Evolutionary conservation across 2,113 vertebrate genomes (phyloP).

Genomic region (Pangasianodon hypophthalmus): DNA sequence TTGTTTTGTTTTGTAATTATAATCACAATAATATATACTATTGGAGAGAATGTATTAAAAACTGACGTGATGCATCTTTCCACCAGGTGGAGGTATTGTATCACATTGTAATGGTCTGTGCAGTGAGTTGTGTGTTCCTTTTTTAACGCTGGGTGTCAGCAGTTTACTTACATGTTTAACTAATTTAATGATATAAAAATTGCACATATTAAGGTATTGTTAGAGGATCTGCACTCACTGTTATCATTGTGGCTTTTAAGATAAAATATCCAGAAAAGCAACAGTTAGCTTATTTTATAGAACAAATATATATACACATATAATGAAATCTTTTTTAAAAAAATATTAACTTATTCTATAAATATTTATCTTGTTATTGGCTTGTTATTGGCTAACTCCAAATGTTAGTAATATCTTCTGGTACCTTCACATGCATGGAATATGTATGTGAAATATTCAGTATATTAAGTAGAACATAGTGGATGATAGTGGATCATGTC

Average conservation of each 20-base stretch:
- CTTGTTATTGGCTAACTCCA: too few species aligned
- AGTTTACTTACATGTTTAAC: background rate
- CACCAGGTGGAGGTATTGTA: constrained; percentile 29
- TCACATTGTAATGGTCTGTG: background rate
- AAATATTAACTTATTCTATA: background rate
- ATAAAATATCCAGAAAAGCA: background rate
- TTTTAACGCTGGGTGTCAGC: background rate
- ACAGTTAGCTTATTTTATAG: background rate
- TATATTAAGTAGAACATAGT: background rate
- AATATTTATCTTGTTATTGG: background rate
- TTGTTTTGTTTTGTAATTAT: background rate
- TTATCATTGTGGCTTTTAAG: background rate
- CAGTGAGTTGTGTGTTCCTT: background rate
- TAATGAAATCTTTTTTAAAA: background rate
- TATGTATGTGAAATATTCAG: background rate
- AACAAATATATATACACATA: background rate
- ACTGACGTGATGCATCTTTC: background rate
- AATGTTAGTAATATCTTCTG: background rate
- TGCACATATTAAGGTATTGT: background rate
- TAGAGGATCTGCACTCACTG: background rate
- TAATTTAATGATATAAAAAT: background rate
- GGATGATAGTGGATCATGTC: background rate
- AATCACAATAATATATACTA: background rate
- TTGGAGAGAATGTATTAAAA: background rate
- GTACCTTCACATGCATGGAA: background rate